Base-by-base conservation (phyloP, 1,140 invertebrate genomes). In the Hylaeus anthracinus region DNA sequence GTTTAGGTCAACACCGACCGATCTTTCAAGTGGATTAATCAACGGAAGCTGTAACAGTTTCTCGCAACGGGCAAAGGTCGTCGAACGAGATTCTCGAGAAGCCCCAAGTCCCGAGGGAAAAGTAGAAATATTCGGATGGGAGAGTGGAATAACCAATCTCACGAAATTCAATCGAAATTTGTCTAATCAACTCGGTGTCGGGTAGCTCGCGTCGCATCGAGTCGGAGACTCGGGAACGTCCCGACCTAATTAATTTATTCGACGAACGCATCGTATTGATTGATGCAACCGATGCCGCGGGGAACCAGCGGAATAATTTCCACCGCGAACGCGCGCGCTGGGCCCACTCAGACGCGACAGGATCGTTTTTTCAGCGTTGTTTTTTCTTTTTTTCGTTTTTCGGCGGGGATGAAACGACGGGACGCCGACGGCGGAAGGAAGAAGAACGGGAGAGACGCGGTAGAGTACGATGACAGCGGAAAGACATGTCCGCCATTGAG, bases 401-500 rank as follows among this genome's bases (percentile, higher is more conserved):
- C 41, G 70, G 70, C n/a, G 43, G 41, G 66, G 48, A 14, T 39
- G 51, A 66, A 65, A 55, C 53, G 53, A 53, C 15, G 77, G 63
- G 26, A 26, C 26, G 26, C 26, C 70, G 37, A n/a, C 37, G 39
- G 53, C 37, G 43, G 53, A 85, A 86, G 83, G 79, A 86, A 73
- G 84, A 85, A 84, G 83, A 86, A 86, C 75, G 79, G 84, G 83
- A 85, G 79, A 77, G 84, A 71, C 63, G 83, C 55, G 70, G 73
- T 85, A 64, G 84, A 82, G 79, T 61, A 72, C 61, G 84, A 86
- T 86, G 84, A 86, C 84, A 86, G 84, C 79, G 84, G 83, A 72
- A 86, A 86, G 84, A 86, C 84, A 86, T 79, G 83, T 82, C 84
- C 80, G 64, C 70, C 70, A 79, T 82, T 82, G 84, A 86, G 84